Base-by-base conservation (phyloP, 2,797 vertebrate genomes). In the Coendou prehensilis region DNA sequence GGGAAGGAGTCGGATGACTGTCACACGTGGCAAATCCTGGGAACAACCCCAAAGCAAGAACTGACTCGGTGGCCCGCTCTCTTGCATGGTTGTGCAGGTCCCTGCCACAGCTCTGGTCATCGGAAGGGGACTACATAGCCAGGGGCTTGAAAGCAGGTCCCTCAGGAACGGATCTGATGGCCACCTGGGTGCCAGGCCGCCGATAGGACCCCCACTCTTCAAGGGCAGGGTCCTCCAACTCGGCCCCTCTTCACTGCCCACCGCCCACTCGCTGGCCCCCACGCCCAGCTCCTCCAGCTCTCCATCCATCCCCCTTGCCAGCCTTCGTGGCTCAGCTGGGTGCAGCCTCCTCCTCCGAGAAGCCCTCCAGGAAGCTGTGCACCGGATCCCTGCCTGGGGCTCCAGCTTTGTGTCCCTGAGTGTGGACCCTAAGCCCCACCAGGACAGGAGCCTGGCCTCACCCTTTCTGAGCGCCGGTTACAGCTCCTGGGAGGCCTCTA, bases 1-100 rank as follows among this genome's bases (percentile, higher is more conserved):
- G 22, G 15, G 50, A 56, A 5, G 57, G 37, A 41, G 69, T 4
- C 1, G 1, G 50, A 11, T 47, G 23, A 37, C 33, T 56, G 30
- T 47, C 37, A 50, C 73, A 75, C 1, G 30, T 23, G 33, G 4
- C 0, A 5, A 41, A 37, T 0, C 0, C 57, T 52, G 1, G 6
- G 54, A 47, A 45, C 7, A 18, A 2, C 26, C 26, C 7, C 23
- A 30, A 13, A 13, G 50, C 30, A 37, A 8, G 8, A 3, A 3
- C 9, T 11, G 71, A 6, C 7, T 56, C 61, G 17, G 17, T 0
- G 3, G 26, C 26, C 6, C 17, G 26, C 20, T 10, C 8, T 4
- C n/a, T 9, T 10, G 13, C 2, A 37, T 26, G 41, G 75, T 26
- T n/a, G 59, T 28, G 37, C 30, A 23, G 3, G 76, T 52, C 15